Evolutionary conservation across 2,888 invertebrate species (phyloP).

Genomic region (Sycophila texana): DNA sequence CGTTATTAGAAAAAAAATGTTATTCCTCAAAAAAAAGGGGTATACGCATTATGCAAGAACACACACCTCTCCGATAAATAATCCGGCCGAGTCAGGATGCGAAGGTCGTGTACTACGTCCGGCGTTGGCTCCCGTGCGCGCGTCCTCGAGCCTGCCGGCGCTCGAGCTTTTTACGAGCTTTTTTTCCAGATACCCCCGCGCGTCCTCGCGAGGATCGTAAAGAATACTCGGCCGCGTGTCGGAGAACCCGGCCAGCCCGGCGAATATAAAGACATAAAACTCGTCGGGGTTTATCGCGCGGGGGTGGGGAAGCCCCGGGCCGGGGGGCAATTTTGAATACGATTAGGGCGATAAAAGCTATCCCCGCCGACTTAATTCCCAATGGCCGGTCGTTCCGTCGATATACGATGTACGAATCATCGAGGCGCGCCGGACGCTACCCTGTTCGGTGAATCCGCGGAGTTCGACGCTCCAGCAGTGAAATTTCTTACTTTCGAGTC

Average conservation of each 20-base stretch:
- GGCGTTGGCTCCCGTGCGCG: too few species aligned
- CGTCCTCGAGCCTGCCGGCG: too few species aligned
- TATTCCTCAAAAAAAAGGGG: too few species aligned
- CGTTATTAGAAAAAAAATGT: too few species aligned
- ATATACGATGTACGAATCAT: constrained; percentile 25
- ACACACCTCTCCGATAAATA: too few species aligned
- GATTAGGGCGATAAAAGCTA: constrained; percentile 40
- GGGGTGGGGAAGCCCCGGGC: too few species aligned
- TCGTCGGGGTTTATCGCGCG: constrained; percentile 26
- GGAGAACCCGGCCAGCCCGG: background rate
- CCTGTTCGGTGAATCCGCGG: background rate
- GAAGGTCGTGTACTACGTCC: too few species aligned
- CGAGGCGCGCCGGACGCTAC: background rate
- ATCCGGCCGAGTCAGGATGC: too few species aligned
- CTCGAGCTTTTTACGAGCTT: too few species aligned
- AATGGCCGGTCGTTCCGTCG: background rate
- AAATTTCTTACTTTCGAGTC: background rate
- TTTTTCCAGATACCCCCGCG: background rate
- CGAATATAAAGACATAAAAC: constrained; percentile 44
- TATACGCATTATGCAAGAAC: too few species aligned
- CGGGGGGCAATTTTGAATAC: constrained; percentile 42
- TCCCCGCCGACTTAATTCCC: constrained; percentile 37
- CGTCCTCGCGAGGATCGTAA: background rate
- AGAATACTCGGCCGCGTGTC: constrained; percentile 20
- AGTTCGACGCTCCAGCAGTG: background rate